A percentile compares a stretch with the other conserved stretches of the same genome.
phyloP scores from a whole-genome alignment of 2,888 invertebrate genomes.

The Endomychus coccineus region DNA sequence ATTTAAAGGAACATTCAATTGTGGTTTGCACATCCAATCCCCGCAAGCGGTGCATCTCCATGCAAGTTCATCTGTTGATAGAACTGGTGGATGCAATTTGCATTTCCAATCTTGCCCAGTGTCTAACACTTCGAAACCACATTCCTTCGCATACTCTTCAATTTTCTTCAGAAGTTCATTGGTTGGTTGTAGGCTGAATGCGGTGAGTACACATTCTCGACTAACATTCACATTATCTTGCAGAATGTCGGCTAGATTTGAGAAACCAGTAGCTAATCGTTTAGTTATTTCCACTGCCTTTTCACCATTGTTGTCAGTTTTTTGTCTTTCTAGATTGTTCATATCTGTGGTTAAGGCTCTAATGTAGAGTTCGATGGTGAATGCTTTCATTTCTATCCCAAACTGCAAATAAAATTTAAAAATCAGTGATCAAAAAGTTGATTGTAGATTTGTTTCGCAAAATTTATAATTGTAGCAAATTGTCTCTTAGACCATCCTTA shows the following conservation, averaged over 20 bases:
- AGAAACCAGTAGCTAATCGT: constrained; percentile 55
- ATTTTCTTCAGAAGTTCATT: constrained; percentile 53
- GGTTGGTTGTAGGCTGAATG: constrained; percentile 68
- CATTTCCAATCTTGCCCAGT: constrained; percentile 41
- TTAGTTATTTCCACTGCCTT: constrained; percentile 51
- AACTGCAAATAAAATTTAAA: constrained; percentile 29
- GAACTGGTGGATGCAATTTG: constrained; percentile 37
- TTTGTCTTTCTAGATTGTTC: constrained; percentile 63
- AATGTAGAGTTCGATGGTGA: constrained; percentile 66
- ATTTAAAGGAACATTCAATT: constrained; percentile 33
- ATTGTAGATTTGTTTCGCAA: too few species aligned
- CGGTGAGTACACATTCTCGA: constrained; percentile 65
- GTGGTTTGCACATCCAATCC: constrained; percentile 39
- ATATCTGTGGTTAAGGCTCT: constrained; percentile 68
- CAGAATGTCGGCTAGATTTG: constrained; percentile 55
- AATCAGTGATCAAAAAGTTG: too few species aligned
- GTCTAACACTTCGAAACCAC: constrained; percentile 45
- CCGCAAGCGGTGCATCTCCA: constrained; percentile 38
- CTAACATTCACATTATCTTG: constrained; percentile 54
- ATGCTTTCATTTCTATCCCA: constrained; percentile 48
- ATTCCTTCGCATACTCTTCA: constrained; percentile 46
- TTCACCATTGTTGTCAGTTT: constrained; percentile 49
- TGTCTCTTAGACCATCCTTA: too few species aligned
- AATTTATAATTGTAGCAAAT: too few species aligned
- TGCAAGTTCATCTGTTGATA: constrained; percentile 34